These are phyloP conservation scores for Ardeotis arabs DNA, from an alignment of 2,113 vertebrate genomes.

Conservation along the genomic window DNA sequence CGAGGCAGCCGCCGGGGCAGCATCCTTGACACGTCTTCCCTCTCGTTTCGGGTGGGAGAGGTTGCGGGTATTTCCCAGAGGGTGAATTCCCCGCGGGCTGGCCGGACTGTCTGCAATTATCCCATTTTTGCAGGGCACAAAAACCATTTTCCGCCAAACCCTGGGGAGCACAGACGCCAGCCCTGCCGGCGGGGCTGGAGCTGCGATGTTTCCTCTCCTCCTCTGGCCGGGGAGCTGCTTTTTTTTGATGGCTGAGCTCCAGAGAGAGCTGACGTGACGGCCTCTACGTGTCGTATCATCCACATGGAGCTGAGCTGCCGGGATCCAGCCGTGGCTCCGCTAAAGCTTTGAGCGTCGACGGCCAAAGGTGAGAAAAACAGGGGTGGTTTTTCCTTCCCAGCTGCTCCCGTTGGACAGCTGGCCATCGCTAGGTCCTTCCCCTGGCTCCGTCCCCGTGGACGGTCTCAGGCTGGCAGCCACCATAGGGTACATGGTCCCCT, in stretches of 20 bases:
- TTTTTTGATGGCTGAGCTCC: not conserved
- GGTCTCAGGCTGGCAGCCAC: not conserved
- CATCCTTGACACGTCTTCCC: not conserved
- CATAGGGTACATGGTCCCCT: accelerated
- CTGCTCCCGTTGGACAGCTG: not conserved
- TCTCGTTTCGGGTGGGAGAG: not conserved
- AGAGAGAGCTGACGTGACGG: not conserved
- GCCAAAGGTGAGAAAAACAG: not conserved
- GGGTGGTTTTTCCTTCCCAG: not conserved
- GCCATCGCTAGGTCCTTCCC: not conserved
- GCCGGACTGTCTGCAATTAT: not conserved
- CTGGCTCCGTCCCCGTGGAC: accelerated
- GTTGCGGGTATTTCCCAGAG: not conserved
- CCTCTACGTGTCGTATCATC: not conserved
- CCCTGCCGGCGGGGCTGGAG: not conserved
- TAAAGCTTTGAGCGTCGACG: not conserved
- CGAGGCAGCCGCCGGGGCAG: accelerated
- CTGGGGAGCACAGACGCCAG: accelerated
- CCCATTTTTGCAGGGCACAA: not conserved
- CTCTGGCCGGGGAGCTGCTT: accelerated
- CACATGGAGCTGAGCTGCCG: not conserved
- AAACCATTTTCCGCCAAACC: not conserved
- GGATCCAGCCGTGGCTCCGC: accelerated
- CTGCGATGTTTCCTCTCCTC: not conserved
- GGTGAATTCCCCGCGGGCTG: accelerated